Base-by-base conservation (phyloP, 2,888 invertebrate species). In the Polymixis flavicincta region DNA sequence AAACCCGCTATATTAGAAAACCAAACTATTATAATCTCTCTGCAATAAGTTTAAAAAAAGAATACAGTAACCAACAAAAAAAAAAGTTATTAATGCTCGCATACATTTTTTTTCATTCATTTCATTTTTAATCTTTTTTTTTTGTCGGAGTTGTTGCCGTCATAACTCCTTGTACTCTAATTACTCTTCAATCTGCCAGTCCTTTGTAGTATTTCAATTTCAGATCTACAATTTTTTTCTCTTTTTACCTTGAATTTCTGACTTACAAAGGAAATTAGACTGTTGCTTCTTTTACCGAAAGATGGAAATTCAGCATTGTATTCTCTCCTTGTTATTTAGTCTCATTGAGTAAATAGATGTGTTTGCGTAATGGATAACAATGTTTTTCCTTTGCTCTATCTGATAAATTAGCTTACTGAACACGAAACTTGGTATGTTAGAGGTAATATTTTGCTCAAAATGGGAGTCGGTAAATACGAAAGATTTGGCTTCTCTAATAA, bases 241-340 rank as follows among this genome's bases (percentile, higher is more conserved):
- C 37, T 17, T 19, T 37, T 22, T 42, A 73, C 55, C 72, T 78
- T 57, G 60, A 48, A 59, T 61, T 67, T 85, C 55, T 59, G 71
- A 54, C 52, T 55, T 28, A 59, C 61, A 78, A 78, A 71, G 61
- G 63, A 82, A 71, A 70, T 83, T 42, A 67, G 48, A 54, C 63
- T 72, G 80, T 74, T 67, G 67, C 71, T 74, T 68, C 63, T 50
- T 85, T 74, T 48, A 74, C 71, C 28, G 50, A 84, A 64, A 79
- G 71, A 73, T 84, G 63, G 57, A 63, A 75, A 80, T 71, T 73
- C 45, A 71, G 60, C 74, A 71, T 85, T 67, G 78, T 68, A 11
- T 72, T 84, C 55, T 71, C 74, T 74, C 68, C 78, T 76, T 82
- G 73, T 78, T 80, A 70, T 86, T 85, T 80, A 74, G 71, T 86